Evolutionary conservation across 2,797 vertebrate species (phyloP).

Genomic region (Alfaro cultratus): DNA sequence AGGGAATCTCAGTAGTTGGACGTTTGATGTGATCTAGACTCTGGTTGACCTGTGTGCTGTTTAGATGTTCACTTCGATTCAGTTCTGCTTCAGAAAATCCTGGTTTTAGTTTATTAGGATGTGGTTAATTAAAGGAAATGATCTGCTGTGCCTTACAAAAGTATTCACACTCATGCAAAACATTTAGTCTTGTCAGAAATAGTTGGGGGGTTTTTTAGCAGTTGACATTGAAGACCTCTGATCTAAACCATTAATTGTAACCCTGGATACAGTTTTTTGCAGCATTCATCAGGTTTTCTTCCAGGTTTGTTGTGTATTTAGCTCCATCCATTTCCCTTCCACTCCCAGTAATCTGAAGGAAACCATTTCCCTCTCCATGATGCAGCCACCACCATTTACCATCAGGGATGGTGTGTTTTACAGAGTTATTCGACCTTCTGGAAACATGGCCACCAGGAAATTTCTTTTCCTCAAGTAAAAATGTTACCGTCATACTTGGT

Average conservation of each 20-base stretch:
- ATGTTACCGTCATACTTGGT: too few species aligned
- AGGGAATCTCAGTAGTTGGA: slow-evolving; percentile 4
- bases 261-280: neutral
- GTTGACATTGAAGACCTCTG: neutral
- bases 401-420: neutral
- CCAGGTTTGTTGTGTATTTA: neutral
- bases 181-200: neutral
- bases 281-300: too few species aligned
- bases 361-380: neutral
- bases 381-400: neutral
- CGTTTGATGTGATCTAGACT: slow-evolving; percentile 43
- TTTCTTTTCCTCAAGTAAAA: too few species aligned
- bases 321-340: neutral
- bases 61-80: slow-evolving; percentile 36
- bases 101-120: neutral
- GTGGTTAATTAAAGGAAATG: neutral
- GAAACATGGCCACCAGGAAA: too few species aligned
- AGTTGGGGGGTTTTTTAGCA: neutral
- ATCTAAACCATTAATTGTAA: too few species aligned
- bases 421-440: neutral
- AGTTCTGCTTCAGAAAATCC: slow-evolving; percentile 20
- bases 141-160: neutral
- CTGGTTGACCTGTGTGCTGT: neutral
- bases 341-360: neutral
- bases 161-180: slow-evolving; percentile 1